phyloP scores from a whole-genome alignment of 2,888 invertebrate species.

The Bhutanitis thaidina region DNA sequence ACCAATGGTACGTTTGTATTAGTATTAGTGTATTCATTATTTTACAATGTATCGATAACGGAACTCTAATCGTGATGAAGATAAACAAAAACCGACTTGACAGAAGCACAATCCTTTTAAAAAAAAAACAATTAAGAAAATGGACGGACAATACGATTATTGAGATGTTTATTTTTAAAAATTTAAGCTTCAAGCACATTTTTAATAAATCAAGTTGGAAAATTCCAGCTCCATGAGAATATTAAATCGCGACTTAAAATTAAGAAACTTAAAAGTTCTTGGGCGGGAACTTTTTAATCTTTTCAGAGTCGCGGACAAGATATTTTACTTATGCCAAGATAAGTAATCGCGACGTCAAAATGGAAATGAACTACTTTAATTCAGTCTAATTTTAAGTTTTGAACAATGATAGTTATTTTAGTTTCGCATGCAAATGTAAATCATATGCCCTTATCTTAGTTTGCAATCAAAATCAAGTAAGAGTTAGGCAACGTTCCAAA shows the following conservation, averaged over 20 bases:
- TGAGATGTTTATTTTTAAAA: not conserved
- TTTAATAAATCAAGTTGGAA: slow-evolving; percentile 20
- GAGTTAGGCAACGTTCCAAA: slow-evolving; percentile 5
- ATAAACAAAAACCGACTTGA: too few species aligned
- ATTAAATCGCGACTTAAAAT: slow-evolving; percentile 46
- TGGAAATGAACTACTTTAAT: slow-evolving; percentile 34
- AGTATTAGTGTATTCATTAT: too few species aligned
- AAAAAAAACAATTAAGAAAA: too few species aligned
- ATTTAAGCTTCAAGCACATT: not conserved
- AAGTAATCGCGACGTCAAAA: slow-evolving; percentile 27
- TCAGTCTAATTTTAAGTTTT: slow-evolving; percentile 16
- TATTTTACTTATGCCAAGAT: slow-evolving; percentile 44
- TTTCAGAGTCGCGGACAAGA: slow-evolving; percentile 49
- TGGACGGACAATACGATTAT: too few species aligned
- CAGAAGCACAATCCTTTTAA: too few species aligned
- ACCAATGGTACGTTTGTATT: too few species aligned
- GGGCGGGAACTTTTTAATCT: slow-evolving; percentile 50
- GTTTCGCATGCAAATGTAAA: slow-evolving; percentile 3
- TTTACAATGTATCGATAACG: too few species aligned
- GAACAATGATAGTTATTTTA: slow-evolving; percentile 3
- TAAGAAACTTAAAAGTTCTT: slow-evolving; percentile 53
- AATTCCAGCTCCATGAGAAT: slow-evolving; percentile 27
- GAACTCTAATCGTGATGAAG: too few species aligned
- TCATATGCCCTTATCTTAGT: not conserved
- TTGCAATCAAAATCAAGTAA: not conserved